phyloP scores from a whole-genome alignment of 2,113 vertebrate species.

The Syngnathus typhle region DNA sequence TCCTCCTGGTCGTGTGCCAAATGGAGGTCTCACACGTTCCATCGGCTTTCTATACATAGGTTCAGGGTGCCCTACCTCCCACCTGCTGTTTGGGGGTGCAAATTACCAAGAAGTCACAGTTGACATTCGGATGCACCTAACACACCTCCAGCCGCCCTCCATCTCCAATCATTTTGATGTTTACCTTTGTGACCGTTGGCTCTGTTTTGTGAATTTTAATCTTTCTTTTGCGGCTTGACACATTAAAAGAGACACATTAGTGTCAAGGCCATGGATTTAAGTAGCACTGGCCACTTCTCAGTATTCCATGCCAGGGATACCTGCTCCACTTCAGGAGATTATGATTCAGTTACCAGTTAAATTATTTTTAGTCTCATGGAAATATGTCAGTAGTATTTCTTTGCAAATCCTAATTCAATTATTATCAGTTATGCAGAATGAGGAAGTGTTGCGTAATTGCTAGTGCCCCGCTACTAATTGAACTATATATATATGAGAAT shows the following conservation, averaged over 20 bases:
- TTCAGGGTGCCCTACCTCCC: constrained; percentile 6
- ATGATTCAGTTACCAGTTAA: neutral
- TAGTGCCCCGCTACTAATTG: neutral
- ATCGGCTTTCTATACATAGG: constrained; percentile 46
- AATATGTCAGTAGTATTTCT: constrained; percentile 1
- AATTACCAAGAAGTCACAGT: constrained; percentile 35
- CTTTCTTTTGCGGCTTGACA: neutral
- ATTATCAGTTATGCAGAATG: neutral
- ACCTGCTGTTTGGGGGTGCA: constrained; percentile 27
- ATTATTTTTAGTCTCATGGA: constrained; percentile 3
- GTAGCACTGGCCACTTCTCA: neutral
- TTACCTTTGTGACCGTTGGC: neutral
- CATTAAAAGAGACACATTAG: neutral
- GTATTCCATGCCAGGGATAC: constrained; percentile 2
- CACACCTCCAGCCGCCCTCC: neutral
- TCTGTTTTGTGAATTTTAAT: neutral
- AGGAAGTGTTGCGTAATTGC: neutral
- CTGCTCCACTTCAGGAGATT: neutral
- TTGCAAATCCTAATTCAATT: neutral
- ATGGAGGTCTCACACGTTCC: constrained; percentile 14
- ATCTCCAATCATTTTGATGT: neutral
- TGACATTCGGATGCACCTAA: constrained; percentile 20
- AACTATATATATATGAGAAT: neutral
- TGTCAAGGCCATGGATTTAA: constrained; percentile 4
- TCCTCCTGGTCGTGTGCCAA: constrained; percentile 33